These are phyloP conservation scores for Miltochrista miniata DNA, from an alignment of 2,888 invertebrate species.

Conservation along the genomic window DNA sequence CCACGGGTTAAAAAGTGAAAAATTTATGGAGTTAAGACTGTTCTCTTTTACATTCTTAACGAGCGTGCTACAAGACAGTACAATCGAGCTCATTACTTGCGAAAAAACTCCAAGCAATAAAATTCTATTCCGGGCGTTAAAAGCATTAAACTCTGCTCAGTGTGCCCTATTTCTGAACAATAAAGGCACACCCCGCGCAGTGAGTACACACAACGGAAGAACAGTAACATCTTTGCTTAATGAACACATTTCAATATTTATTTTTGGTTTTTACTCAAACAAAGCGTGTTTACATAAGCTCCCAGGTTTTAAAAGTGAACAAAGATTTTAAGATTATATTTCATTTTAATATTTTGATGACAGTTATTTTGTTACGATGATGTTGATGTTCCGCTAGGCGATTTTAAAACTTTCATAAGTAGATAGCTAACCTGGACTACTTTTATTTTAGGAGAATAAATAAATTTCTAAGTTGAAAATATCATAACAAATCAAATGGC, in stretches of 20 bases:
- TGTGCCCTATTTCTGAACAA: conserved; percentile 22
- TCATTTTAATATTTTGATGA: neutral
- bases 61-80: too few relatives aligned
- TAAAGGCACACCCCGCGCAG: conserved; percentile 22
- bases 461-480: too few relatives aligned
- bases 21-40: too few relatives aligned
- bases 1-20: too few relatives aligned
- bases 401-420: too few relatives aligned
- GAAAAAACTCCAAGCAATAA: conserved; percentile 1
- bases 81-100: neutral
- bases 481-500: too few relatives aligned
- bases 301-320: neutral
- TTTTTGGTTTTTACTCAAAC: conserved; percentile 8
- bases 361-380: too few relatives aligned
- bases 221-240: conserved; percentile 23
- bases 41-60: too few relatives aligned
- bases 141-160: conserved; percentile 24
- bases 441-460: too few relatives aligned
- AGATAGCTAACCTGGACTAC: too few relatives aligned
- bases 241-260: conserved; percentile 18
- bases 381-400: too few relatives aligned
- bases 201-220: conserved; percentile 18
- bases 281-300: neutral
- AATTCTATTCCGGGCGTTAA: conserved; percentile 24
- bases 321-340: neutral